Base-by-base conservation (phyloP, 2,888 invertebrate genomes). In the Archaeoteleia sp. region DNA sequence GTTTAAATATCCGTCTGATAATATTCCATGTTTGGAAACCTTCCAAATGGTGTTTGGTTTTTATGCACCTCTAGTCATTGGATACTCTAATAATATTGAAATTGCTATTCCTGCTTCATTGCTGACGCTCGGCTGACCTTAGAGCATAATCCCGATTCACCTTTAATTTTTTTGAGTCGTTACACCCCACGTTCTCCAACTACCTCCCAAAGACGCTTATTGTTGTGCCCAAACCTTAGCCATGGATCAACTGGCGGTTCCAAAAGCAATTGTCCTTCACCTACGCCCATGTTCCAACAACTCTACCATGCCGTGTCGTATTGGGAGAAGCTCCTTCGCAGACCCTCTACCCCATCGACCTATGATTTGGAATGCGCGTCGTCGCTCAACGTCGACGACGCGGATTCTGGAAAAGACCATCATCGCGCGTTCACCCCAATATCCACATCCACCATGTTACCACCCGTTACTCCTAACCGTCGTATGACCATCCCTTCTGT, bases 251-350 rank as follows among this genome's bases (percentile, higher is more conserved):
- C 76, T 15, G 49, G 65, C 42, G 55, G 57, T 62, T 17, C 69
- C 39, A 79, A 74, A 69, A 80, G 78, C 48, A 67, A 72, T 54
- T 84, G 86, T 63, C 87, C 87, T 29, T 83, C 87, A 9, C 87
- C 86, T 49, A 87, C 87, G 3, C 88, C 88, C 34, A 80, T 87
- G 74, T 86, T 88, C 75, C 88, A 88, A 71, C 87, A 88, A 71
- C 84, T 89, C 27, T 88, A 79, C 62, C 82, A 84, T 63, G 84
- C 85, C 12, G 80, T 86, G 14, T 80, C 80, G 39, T 82, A 82
- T 68, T 82, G 85, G 81, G 85, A 85, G 51, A 83, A 77, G 65
- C 73, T 82, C n/a, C 75, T 82, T 17, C 70, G 69, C 42, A 76
- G 70, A 71, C 74, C 78, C 40, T 70, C 77, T 9, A 72, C 77